phyloP scores from a whole-genome alignment of 2,113 vertebrate species.

The Nerophis ophidion region DNA sequence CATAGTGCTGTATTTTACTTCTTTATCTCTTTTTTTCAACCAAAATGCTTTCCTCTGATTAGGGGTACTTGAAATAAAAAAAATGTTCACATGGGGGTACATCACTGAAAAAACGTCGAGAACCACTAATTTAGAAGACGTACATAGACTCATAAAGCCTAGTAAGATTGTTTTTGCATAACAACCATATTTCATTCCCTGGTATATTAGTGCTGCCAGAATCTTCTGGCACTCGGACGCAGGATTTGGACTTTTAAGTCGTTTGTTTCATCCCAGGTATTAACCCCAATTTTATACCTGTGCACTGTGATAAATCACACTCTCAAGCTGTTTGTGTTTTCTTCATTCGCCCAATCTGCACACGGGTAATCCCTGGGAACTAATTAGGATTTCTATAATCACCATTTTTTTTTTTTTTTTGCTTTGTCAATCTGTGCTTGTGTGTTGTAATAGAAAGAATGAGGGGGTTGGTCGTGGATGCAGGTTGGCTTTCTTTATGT shows the following conservation, averaged over 20 bases:
- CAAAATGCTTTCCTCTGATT: too few relatives aligned
- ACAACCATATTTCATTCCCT: conserved; percentile 53
- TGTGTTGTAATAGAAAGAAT: not conserved
- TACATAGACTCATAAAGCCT: conserved; percentile 43
- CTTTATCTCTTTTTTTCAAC: too few relatives aligned
- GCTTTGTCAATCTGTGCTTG: conserved; percentile 33
- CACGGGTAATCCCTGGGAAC: conserved; percentile 72
- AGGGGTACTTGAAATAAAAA: too few relatives aligned
- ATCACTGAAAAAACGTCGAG: too few relatives aligned
- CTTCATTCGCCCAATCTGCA: conserved; percentile 64
- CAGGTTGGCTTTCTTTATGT: conserved; percentile 43
- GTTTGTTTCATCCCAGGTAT: conserved; percentile 74
- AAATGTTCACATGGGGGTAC: too few relatives aligned
- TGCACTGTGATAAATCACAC: conserved; percentile 62
- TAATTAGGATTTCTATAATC: conserved; percentile 74
- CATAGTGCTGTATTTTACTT: too few relatives aligned
- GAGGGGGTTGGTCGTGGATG: conserved; percentile 23
- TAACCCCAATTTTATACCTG: conserved; percentile 74
- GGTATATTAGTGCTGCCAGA: conserved; percentile 59
- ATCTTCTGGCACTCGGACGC: conserved; percentile 52
- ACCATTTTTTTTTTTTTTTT: conserved; percentile 60
- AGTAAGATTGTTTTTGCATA: conserved; percentile 51
- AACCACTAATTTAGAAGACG: too few relatives aligned
- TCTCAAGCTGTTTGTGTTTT: conserved; percentile 64
- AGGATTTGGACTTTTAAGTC: conserved; percentile 67